These are phyloP conservation scores for Baronia brevicornis DNA, from an alignment of 2,888 invertebrate species.

Conservation along the genomic window DNA sequence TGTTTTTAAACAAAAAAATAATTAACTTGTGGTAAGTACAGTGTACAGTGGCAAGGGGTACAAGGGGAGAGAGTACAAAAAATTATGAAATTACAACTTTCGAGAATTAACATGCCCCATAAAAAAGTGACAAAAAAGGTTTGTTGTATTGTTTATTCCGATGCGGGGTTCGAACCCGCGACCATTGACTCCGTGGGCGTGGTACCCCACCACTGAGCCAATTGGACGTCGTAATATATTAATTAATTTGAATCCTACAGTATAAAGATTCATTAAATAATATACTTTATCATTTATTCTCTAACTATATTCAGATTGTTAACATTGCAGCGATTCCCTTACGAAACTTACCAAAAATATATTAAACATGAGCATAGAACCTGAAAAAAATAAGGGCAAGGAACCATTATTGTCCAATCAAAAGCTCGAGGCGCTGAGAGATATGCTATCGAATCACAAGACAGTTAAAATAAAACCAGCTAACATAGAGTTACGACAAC, in stretches of 20 bases:
- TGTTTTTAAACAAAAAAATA: no score
- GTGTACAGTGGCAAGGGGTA: no score
- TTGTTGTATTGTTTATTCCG: no score
- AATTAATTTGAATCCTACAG: no score
- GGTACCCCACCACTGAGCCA: no score
- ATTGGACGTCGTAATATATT: not conserved
- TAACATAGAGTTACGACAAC: constrained; percentile 57
- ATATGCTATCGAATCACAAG: constrained; percentile 67
- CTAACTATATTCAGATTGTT: not conserved
- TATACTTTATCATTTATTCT: not conserved
- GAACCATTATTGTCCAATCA: constrained; percentile 56
- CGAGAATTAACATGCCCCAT: no score
- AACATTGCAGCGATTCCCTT: constrained; percentile 52
- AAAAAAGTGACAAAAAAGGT: no score
- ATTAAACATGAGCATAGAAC: constrained; percentile 68
- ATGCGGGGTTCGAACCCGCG: no score
- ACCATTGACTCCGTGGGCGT: no score
- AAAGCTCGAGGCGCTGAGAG: constrained; percentile 70
- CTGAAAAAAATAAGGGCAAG: constrained; percentile 44
- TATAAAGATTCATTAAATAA: not conserved
- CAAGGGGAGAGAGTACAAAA: no score
- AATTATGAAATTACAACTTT: no score
- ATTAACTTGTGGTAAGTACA: no score
- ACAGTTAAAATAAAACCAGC: constrained; percentile 69
- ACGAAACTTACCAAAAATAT: constrained; percentile 67